phyloP scores from a whole-genome alignment of 92 coral and sea anemone species.

The Heteractis magnifica region DNA sequence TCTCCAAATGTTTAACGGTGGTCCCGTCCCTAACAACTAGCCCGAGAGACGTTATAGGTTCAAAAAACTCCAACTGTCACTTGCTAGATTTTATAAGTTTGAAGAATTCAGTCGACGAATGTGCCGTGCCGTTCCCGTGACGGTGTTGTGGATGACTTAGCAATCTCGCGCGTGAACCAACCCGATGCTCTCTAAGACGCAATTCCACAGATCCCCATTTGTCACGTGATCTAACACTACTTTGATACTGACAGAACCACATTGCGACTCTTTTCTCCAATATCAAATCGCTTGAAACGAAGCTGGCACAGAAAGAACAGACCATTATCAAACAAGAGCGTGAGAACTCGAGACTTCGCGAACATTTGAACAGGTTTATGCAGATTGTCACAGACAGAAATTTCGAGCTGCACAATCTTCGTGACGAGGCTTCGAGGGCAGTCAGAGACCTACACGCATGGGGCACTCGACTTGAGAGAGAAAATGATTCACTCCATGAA shows the following conservation, averaged over 20 bases:
- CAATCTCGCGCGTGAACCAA: too few species aligned
- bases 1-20: too few species aligned
- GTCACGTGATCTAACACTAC: too few species aligned
- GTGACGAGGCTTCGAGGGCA: slow-evolving; percentile 23
- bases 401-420: slow-evolving; percentile 31
- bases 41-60: too few species aligned
- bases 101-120: too few species aligned
- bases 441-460: slow-evolving; percentile 17
- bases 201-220: too few species aligned
- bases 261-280: slow-evolving; percentile 17
- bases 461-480: slow-evolving; percentile 5
- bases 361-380: slow-evolving; percentile 24
- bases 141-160: too few species aligned
- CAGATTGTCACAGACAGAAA: slow-evolving; percentile 21
- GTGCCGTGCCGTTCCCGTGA: too few species aligned
- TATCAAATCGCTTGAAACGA: slow-evolving; percentile 20
- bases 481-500: slow-evolving; percentile 4
- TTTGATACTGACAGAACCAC: not conserved
- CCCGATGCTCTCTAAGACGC: too few species aligned
- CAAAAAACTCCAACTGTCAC: too few species aligned
- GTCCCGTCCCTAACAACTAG: too few species aligned
- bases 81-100: too few species aligned
- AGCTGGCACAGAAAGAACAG: slow-evolving; percentile 31
- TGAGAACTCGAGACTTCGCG: slow-evolving; percentile 28
- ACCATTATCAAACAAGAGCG: slow-evolving; percentile 20